Percentiles rank a stretch among this genome's conserved stretches.
Conservation (phyloP, 2,797 vertebrate genomes). For the Cryptoblepharus egeriae region DNA sequence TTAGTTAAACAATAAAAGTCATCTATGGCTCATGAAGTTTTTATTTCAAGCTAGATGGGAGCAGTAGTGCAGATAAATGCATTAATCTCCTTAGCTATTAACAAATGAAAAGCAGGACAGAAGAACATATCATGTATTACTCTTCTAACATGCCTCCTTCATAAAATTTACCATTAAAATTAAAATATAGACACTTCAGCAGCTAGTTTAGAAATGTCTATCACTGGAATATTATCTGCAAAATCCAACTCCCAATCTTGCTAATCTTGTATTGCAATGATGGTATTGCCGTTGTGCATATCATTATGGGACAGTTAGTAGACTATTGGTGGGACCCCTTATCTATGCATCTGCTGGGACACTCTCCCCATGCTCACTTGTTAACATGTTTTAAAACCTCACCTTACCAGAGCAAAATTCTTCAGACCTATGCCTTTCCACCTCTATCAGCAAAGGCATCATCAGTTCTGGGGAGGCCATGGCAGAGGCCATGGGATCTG, state of each 20-base stretch:
- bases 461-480: too few species aligned
- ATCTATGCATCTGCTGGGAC: too few species aligned
- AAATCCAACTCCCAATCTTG: not conserved
- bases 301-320: not conserved
- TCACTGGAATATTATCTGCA: constrained; percentile 62
- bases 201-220: constrained; percentile 63
- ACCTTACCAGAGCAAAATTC: too few species aligned
- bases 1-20: constrained; percentile 46
- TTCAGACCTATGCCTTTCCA: too few species aligned
- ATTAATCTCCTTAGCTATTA: constrained; percentile 77
- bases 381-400: too few species aligned
- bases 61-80: constrained; percentile 67
- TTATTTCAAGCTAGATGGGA: constrained; percentile 55
- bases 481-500: too few species aligned
- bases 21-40: constrained; percentile 56
- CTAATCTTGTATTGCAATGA: constrained; percentile 8
- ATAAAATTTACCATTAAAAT: constrained; percentile 70
- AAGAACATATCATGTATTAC: constrained; percentile 75
- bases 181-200: constrained; percentile 68
- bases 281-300: constrained; percentile 16
- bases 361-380: too few species aligned
- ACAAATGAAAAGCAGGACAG: constrained; percentile 72
- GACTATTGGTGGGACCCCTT: not conserved
- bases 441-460: too few species aligned
- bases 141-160: constrained; percentile 63